Percentiles rank a stretch among this genome's conserved stretches.
phyloP scores from a whole-genome alignment of 2,888 invertebrate genomes.

The Willowsia nigromaculata region DNA sequence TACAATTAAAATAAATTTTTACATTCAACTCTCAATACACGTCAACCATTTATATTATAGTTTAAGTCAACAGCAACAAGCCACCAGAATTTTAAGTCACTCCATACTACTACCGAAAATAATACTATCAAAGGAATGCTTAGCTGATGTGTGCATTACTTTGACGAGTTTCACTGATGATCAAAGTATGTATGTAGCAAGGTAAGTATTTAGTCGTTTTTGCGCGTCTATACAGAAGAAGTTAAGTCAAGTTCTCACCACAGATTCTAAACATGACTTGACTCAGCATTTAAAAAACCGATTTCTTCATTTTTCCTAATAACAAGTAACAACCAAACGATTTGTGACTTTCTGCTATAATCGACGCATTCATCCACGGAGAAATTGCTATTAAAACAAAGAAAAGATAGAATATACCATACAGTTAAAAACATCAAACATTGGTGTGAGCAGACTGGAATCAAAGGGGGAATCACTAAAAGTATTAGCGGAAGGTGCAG shows the following conservation, averaged over 20 bases:
- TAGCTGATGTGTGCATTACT: background rate
- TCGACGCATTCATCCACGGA: no score
- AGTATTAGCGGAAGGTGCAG: background rate
- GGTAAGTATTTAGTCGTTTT: no score
- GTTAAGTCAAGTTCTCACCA: no score
- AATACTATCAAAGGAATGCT: background rate
- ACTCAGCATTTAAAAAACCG: no score
- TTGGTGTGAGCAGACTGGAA: no score
- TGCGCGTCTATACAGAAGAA: no score
- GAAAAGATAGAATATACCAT: no score
- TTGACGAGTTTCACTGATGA: background rate
- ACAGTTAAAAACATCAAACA: no score
- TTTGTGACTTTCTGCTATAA: background rate
- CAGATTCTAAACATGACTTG: no score
- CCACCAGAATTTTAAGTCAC: slow-evolving; percentile 63
- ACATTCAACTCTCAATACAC: slow-evolving; percentile 72
- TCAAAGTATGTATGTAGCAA: no score
- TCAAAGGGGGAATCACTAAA: background rate
- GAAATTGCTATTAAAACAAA: no score
- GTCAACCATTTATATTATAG: slow-evolving; percentile 50
- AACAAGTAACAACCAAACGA: background rate
- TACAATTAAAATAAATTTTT: slow-evolving; percentile 71
- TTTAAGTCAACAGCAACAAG: slow-evolving; percentile 47
- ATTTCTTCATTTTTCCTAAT: background rate
- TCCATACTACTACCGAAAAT: background rate